Conservation (phyloP, 2,888 invertebrate species). For the Drosophila greeni region DNA sequence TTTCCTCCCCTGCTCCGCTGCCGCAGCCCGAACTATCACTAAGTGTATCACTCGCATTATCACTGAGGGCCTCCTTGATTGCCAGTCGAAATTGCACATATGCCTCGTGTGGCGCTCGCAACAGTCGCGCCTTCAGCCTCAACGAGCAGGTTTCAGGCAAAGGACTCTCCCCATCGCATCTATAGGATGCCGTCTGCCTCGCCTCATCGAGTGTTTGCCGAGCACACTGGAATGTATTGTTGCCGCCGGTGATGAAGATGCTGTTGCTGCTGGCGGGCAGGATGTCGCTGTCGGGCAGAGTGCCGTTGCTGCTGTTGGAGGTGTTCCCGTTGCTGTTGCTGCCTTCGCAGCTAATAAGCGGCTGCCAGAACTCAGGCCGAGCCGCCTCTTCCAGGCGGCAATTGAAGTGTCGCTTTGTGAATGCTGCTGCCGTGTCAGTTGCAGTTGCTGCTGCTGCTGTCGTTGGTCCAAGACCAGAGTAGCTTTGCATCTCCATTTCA, state of each 20-base stretch:
- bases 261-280: conserved; percentile 5
- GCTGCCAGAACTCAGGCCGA: conserved; percentile 64
- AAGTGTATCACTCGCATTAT: conserved; percentile 63
- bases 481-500: conserved; percentile 78
- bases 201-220: conserved; percentile 65
- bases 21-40: conserved; percentile 50
- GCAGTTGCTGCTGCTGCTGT: conserved; percentile 39
- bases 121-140: conserved; percentile 68
- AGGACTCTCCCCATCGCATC: conserved; percentile 54
- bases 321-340: conserved; percentile 13
- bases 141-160: conserved; percentile 42
- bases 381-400: conserved; percentile 66
- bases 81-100: conserved; percentile 76
- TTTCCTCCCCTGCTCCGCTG: conserved; percentile 1
- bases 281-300: conserved; percentile 29
- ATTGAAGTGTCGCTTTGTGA: conserved; percentile 51
- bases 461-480: conserved; percentile 76
- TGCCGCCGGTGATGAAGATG: conserved; percentile 43
- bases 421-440: conserved; percentile 42
- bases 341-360: conserved; percentile 67
- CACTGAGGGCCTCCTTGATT: conserved; percentile 65
- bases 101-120: conserved; percentile 68
- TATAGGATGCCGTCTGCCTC: conserved; percentile 60
- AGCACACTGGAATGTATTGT: conserved; percentile 75
- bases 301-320: conserved; percentile 16